These are phyloP conservation scores for Echiichthys vipera DNA, from an alignment of 2,797 vertebrate species.

Conservation along the genomic window DNA sequence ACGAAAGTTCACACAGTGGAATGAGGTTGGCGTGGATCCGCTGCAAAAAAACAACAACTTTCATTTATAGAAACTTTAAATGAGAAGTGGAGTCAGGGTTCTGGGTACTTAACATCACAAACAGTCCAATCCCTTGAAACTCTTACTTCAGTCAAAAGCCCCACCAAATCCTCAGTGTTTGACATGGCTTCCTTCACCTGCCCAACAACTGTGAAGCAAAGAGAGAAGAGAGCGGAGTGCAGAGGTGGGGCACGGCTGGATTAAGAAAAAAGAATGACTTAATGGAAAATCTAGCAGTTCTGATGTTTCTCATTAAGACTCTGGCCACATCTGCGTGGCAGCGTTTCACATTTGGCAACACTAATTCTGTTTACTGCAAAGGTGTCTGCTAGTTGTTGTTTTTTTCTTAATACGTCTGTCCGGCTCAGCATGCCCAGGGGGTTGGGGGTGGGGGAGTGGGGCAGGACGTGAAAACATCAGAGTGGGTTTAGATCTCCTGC, in stretches of 20 bases:
- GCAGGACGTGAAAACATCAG: constrained; percentile 49
- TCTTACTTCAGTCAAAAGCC: constrained; percentile 71
- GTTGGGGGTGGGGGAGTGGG: too few species aligned
- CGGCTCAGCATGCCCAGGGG: not conserved
- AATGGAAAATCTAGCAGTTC: constrained; percentile 28
- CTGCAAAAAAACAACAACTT: constrained; percentile 30
- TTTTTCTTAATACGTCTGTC: constrained; percentile 23
- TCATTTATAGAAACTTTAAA: constrained; percentile 65
- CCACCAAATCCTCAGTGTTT: constrained; percentile 63
- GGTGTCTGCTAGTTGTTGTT: not conserved
- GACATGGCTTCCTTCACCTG: constrained; percentile 70
- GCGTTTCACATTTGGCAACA: constrained; percentile 13
- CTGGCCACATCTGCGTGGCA: not conserved
- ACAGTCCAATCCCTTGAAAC: constrained; percentile 72
- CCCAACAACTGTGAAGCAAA: constrained; percentile 51
- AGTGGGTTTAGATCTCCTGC: constrained; percentile 49
- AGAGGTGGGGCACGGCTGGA: not conserved
- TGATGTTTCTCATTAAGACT: constrained; percentile 32
- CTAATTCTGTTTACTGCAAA: constrained; percentile 22
- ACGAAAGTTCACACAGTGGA: constrained; percentile 53
- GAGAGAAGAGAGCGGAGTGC: constrained; percentile 16
- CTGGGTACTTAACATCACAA: constrained; percentile 68
- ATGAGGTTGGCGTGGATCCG: constrained; percentile 30
- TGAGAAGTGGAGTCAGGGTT: constrained; percentile 50
- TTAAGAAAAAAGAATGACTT: not conserved